phyloP scores from a whole-genome alignment of 2,113 vertebrate genomes.

The Thalassoma bifasciatum region DNA sequence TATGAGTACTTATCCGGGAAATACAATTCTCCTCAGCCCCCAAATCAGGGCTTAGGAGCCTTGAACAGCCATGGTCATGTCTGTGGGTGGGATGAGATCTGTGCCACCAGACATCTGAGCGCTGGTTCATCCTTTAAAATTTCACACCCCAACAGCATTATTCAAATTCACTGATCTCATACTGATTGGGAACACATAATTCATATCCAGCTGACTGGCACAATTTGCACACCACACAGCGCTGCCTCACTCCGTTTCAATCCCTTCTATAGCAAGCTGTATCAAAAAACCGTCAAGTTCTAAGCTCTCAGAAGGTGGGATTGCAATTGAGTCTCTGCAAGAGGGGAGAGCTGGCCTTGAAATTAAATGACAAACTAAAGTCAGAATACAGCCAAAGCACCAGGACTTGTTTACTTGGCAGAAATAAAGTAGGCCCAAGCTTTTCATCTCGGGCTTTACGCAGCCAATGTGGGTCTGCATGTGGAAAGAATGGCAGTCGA shows the following conservation, averaged over 20 bases:
- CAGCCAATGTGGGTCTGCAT: constrained; percentile 39
- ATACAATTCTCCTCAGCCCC: constrained; percentile 16
- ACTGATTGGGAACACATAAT: constrained; percentile 46
- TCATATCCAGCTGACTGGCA: constrained; percentile 51
- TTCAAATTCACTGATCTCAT: constrained; percentile 48
- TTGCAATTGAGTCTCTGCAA: constrained; percentile 34
- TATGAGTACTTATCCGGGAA: constrained; percentile 22
- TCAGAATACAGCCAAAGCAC: constrained; percentile 66
- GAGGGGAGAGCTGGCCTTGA: constrained; percentile 63
- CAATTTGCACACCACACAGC: constrained; percentile 13
- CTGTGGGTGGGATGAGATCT: constrained; percentile 45
- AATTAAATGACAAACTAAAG: constrained; percentile 73
- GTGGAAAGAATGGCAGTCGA: constrained; percentile 49
- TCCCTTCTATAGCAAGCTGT: constrained; percentile 36
- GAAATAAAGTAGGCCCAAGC: constrained; percentile 65
- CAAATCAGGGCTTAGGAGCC: constrained; percentile 20
- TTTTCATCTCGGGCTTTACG: constrained; percentile 71
- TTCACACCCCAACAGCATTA: constrained; percentile 25
- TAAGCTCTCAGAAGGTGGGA: constrained; percentile 31
- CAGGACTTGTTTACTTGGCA: constrained; percentile 79
- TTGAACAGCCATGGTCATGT: constrained; percentile 26
- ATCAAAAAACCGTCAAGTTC: constrained; percentile 41
- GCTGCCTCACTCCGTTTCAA: constrained; percentile 17
- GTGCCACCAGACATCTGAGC: constrained; percentile 31
- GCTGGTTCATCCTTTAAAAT: constrained; percentile 34